Evolutionary conservation across 1,140 invertebrate species (phyloP).

Genomic region (Eumeta japonica): DNA sequence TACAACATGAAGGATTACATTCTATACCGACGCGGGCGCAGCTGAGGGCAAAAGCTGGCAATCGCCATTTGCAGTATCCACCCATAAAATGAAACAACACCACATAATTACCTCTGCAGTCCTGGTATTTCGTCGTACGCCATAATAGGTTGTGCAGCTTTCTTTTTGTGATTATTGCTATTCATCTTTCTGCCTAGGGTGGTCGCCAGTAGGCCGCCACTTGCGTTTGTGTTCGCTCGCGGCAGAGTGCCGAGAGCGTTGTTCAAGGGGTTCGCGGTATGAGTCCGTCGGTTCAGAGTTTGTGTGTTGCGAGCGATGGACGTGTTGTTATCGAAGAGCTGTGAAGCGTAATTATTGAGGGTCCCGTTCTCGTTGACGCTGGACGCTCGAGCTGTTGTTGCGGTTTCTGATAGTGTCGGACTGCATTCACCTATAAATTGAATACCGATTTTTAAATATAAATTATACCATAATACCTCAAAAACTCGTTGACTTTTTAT

Average conservation of each 20-base stretch:
- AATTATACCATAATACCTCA: neutral
- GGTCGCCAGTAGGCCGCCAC: conserved; percentile 29
- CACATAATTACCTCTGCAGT: conserved; percentile 55
- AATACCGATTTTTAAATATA: no score
- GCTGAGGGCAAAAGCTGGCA: neutral
- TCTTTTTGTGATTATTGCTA: conserved; percentile 48
- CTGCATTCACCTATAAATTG: conserved; percentile 72
- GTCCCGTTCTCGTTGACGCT: conserved; percentile 60
- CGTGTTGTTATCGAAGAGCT: conserved; percentile 51
- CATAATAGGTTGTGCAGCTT: conserved; percentile 50
- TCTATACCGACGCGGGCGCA: no score
- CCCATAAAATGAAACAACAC: conserved; percentile 4
- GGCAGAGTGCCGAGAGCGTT: conserved; percentile 58
- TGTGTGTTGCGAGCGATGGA: conserved; percentile 38
- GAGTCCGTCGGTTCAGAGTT: conserved; percentile 32
- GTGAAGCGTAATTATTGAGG: conserved; percentile 57
- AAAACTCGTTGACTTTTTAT: no score
- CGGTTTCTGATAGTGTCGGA: conserved; percentile 77
- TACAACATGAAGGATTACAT: no score
- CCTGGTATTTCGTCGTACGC: conserved; percentile 61
- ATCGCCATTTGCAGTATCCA: neutral
- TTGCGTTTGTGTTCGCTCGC: conserved; percentile 41
- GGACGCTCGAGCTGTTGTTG: conserved; percentile 76
- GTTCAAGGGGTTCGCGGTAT: conserved; percentile 44
- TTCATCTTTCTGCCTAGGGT: conserved; percentile 50